Evolutionary conservation across 53 echinoderm and acorn worm species (phyloP), one percentile per base, ranked within the genome.

Genomic region (Antedon mediterranea): DNA sequence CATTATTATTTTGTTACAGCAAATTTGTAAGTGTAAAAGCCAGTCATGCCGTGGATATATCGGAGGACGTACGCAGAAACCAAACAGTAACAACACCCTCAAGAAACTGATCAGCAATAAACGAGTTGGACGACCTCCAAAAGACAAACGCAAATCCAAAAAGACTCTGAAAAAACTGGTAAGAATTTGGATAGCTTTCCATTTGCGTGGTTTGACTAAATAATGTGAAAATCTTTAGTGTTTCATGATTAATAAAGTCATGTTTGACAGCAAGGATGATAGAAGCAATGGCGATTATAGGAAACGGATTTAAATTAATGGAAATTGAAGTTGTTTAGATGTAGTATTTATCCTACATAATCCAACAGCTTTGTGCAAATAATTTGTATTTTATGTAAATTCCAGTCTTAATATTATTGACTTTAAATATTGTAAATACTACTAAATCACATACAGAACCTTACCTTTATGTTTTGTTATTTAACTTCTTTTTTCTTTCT

Each of bases 11-110:
- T 18, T 57, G 57, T 26, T 78, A 28, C 88, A 97, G 98, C 98
- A 97, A 97, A 89, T 85, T 84, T 97, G 98, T 71, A 87, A 81
- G 82, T 97, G 98, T 75, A 90, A 92, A 14, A 88, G 84, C 32
- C 34, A 34, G 34, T 81, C 87, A 7, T 97, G 98, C 71, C 43
- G 98, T 18, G 92, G 98, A 13, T 92, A 85, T 72, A 97, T 97
- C 27, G 98, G 88, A 0, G 98, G 98, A 42, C 82, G 80, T 43
- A 86, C 88, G 7, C 98, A 90, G 83, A 81, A 85, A 77, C 87
- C 84, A 26, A 71, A 14, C 14, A 79, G 44, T 29, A 57, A 57
- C 20, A 26, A 15, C 23, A 72, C 30, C 7, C 41, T 33, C 30
- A 73, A 78, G 43, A 84, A 34, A 71, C 76, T 11, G 27, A 76